Conservation (phyloP, 1,140 invertebrate species). For the Potamilus streckersoni region DNA sequence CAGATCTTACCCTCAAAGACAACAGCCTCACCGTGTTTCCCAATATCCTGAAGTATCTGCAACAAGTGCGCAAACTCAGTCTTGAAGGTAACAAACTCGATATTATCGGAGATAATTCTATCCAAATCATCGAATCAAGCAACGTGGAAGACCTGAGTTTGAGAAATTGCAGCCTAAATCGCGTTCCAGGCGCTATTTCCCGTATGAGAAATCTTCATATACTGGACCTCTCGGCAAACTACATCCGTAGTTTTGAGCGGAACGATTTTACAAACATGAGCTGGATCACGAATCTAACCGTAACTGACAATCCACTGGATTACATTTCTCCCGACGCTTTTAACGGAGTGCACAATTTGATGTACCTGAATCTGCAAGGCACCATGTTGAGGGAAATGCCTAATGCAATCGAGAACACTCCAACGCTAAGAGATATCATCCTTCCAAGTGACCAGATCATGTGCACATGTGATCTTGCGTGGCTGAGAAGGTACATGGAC, state of each 20-base stretch:
- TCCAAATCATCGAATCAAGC: conserved; percentile 8
- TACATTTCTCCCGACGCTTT: conserved; percentile 25
- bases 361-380: conserved; percentile 8
- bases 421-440: background rate
- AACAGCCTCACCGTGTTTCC: conserved; percentile 24
- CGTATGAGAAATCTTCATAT: conserved; percentile 1
- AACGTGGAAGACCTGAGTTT: conserved; percentile 16
- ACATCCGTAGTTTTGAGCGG: conserved; percentile 21
- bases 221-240: conserved; percentile 22
- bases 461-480: conserved; percentile 25
- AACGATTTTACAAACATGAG: conserved; percentile 19
- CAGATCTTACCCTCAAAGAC: conserved; percentile 19
- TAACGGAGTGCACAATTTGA: background rate
- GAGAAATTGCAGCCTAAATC: conserved; percentile 14
- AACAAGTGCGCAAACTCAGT: conserved; percentile 14
- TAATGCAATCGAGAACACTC: conserved; percentile 6
- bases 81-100: conserved; percentile 20
- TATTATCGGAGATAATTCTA: conserved; percentile 13
- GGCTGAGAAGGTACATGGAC: conserved; percentile 12
- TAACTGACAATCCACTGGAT: conserved; percentile 11
- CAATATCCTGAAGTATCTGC: conserved; percentile 10
- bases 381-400: conserved; percentile 10
- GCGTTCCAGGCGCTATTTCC: conserved; percentile 21
- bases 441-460: conserved; percentile 1
- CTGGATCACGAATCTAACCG: background rate